Base-by-base conservation (phyloP, 2,888 invertebrate species). In the Lacanobia oleracea region DNA sequence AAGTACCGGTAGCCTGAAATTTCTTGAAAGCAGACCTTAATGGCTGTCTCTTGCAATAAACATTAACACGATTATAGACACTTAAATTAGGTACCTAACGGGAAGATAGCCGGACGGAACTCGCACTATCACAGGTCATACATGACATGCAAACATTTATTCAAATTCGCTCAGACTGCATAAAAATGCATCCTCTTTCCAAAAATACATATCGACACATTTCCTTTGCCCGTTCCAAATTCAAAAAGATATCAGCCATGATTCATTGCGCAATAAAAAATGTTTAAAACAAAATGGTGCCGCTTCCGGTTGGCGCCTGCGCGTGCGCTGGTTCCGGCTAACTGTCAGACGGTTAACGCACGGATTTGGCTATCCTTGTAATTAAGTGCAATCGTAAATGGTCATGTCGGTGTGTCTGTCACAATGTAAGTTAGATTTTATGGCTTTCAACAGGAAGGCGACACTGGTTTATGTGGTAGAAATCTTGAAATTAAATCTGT, bases 261-360 rank as follows among this genome's bases (percentile, higher is more conserved):
- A 86, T 86, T 88, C 86, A 90, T 88, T 79, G 84, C 74, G 71
- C 77, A 86, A 84, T 88, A 85, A 90, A 87, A 86, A 86, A 63
- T 65, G 62, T 83, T 73, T 67, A 77, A 81, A 83, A 86, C 86
- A 86, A 89, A 82, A 91, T 91, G 90, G 88, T 85, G 45, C 65
- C 70, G 70, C 77, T 88, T 92, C 92, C 92, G 89, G 89, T 86
- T 89, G 92, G 92, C 91, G 85, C 91, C 75, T 84, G 89, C 87
- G 77, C 78, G 81, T 75, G 77, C 81, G 84, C 81, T 75, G 66
- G 81, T 86, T 88, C 88, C 88, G 88, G 75, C 50, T 86, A 86
- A 86, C 88, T 86, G 88, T 86, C 72, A 71, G 77, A 67, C 63
- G 64, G 70, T 75, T 70, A 45, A 71, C 74, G 51, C 51, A 78